A percentile compares a stretch with the other conserved stretches of the same genome.
phyloP scores from a whole-genome alignment of 1,140 invertebrate species.

The Cydia pomonella region DNA sequence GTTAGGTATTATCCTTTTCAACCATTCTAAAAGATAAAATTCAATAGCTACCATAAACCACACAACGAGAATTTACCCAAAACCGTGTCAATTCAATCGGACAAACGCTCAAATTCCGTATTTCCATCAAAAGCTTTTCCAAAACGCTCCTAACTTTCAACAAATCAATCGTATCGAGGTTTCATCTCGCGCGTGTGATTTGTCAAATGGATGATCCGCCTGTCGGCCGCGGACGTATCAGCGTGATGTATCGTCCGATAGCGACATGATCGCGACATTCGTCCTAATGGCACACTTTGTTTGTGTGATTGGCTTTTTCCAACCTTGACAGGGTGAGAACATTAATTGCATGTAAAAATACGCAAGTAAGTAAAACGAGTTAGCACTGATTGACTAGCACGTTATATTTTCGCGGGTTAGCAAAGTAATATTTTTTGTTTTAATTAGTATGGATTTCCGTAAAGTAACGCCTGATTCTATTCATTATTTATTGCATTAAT shows the following conservation, averaged over 20 bases:
- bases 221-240: neutral
- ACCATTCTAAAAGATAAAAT: neutral
- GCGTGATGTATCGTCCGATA: neutral
- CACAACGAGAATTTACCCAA: neutral
- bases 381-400: too few relatives aligned
- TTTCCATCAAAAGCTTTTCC: neutral
- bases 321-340: too few relatives aligned
- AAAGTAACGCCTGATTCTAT: too few relatives aligned
- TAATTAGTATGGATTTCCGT: too few relatives aligned
- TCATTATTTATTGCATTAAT: too few relatives aligned
- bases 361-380: too few relatives aligned
- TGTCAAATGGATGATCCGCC: slow-evolving; percentile 4
- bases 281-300: neutral
- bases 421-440: too few relatives aligned
- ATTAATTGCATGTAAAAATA: too few relatives aligned
- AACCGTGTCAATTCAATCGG: neutral
- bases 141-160: slow-evolving; percentile 7
- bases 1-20: too few relatives aligned
- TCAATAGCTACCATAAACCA: neutral
- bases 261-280: neutral
- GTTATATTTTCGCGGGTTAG: too few relatives aligned
- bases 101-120: neutral
- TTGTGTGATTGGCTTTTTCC: neutral
- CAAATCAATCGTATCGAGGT: slow-evolving; percentile 2
- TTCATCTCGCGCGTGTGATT: neutral